Evolutionary conservation across 2,113 vertebrate genomes (phyloP).

Genomic region (Chroicocephalus ridibundus): DNA sequence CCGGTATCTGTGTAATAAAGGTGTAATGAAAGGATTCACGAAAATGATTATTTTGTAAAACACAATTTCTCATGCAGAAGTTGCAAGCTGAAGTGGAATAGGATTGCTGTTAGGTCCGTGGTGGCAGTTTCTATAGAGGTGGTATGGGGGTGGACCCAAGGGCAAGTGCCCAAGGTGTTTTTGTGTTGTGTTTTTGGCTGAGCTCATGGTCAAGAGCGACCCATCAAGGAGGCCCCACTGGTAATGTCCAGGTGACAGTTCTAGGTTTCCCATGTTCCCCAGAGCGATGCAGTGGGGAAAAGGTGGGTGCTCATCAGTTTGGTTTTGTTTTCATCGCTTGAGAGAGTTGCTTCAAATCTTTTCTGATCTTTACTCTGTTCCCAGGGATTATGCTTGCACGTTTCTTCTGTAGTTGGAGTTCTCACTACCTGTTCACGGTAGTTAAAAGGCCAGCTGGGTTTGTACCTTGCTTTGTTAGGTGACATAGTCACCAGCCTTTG

Average conservation of each 20-base stretch:
- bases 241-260: not conserved
- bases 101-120: not conserved
- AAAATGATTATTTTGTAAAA: not conserved
- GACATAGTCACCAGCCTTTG: not conserved
- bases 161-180: not conserved
- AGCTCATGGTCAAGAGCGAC: not conserved
- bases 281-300: not conserved
- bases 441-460: not conserved
- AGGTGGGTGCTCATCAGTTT: not conserved
- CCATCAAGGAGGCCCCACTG: not conserved
- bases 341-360: not conserved
- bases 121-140: not conserved
- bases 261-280: accelerated
- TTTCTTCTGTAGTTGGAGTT: not conserved
- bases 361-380: not conserved
- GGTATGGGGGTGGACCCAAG: not conserved
- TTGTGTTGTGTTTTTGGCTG: not conserved
- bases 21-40: not conserved
- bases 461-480: not conserved
- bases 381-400: not conserved
- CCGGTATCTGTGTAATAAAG: not conserved
- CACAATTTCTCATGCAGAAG: not conserved
- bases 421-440: not conserved
- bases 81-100: not conserved
- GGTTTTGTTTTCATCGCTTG: not conserved